Evolutionary conservation across 2,888 invertebrate species (phyloP).

Genomic region (Vanessa cardui): DNA sequence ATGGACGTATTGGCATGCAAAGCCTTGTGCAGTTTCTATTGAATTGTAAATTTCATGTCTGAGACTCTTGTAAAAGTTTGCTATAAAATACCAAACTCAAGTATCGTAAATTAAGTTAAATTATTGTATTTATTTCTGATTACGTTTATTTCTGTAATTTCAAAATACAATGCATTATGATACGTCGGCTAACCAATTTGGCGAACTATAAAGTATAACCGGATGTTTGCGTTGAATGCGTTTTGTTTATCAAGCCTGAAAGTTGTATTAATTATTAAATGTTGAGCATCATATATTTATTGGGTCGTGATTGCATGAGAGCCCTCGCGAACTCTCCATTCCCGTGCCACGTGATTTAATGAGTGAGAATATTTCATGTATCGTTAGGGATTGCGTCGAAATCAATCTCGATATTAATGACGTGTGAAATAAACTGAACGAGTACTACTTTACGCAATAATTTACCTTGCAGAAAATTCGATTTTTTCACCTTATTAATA

Average conservation of each 20-base stretch:
- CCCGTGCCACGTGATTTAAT: conserved; percentile 71
- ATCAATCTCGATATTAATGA: conserved; percentile 79
- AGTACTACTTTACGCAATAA: conserved; percentile 47
- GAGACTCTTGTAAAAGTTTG: conserved; percentile 66
- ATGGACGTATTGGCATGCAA: conserved; percentile 80
- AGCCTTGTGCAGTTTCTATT: conserved; percentile 79
- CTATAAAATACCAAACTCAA: conserved; percentile 27
- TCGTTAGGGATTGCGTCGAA: conserved; percentile 74
- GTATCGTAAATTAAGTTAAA: conserved; percentile 6
- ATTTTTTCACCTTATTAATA: conserved; percentile 10
- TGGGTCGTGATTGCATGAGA: conserved; percentile 65
- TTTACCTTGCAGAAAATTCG: conserved; percentile 1
- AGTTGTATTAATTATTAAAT: conserved; percentile 35
- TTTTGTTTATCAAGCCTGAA: conserved; percentile 30
- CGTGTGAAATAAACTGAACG: conserved; percentile 74
- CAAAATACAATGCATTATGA: conserved; percentile 9
- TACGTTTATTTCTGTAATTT: background rate
- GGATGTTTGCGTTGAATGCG: conserved; percentile 22
- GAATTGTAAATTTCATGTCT: conserved; percentile 79
- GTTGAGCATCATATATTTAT: conserved; percentile 54
- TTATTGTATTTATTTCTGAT: background rate
- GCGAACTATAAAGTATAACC: conserved; percentile 16
- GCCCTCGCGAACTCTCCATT: conserved; percentile 65
- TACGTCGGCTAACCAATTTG: conserved; percentile 16
- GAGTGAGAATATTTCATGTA: conserved; percentile 78